Evolutionary conservation across 2,797 vertebrate species (phyloP).

Genomic region (Distichodus sexfasciatus): DNA sequence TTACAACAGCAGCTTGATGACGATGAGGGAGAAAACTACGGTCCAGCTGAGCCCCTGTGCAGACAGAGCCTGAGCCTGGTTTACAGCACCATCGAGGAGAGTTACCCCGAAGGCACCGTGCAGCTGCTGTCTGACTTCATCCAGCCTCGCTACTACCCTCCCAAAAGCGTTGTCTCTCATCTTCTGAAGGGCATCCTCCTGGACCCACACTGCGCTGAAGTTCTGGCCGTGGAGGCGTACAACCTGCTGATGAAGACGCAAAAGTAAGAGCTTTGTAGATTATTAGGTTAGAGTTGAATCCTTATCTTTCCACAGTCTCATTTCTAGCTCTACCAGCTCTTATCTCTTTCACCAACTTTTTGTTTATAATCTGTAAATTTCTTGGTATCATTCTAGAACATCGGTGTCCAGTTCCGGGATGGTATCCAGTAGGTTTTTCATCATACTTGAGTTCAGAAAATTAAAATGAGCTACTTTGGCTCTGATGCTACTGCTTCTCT

Average conservation of each 20-base stretch:
- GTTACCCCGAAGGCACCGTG: conserved; percentile 82
- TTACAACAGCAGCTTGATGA: conserved; percentile 44
- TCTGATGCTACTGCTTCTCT: too few species aligned
- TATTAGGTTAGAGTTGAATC: too few species aligned
- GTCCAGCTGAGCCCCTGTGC: conserved; percentile 70
- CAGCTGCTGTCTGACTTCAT: conserved; percentile 88
- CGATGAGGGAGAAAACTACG: conserved; percentile 47
- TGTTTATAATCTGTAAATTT: too few species aligned
- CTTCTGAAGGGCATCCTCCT: conserved; percentile 83
- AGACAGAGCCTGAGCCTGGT: conserved; percentile 82
- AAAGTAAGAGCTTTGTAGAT: too few species aligned
- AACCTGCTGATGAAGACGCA: conserved; percentile 90
- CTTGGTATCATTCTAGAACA: too few species aligned
- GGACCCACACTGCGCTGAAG: conserved; percentile 60
- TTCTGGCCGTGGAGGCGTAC: conserved; percentile 80
- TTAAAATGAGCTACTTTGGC: too few species aligned
- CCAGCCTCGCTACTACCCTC: conserved; percentile 77
- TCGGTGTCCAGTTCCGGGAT: too few species aligned
- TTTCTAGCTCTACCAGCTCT: too few species aligned
- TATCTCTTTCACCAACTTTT: too few species aligned
- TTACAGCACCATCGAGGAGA: conserved; percentile 84
- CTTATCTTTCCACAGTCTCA: too few species aligned
- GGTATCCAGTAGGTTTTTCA: too few species aligned
- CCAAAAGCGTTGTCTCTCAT: conserved; percentile 77
- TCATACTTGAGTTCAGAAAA: too few species aligned